These are phyloP conservation scores for Sylvietta virens DNA, from an alignment of 2,113 vertebrate species.

Conservation along the genomic window DNA sequence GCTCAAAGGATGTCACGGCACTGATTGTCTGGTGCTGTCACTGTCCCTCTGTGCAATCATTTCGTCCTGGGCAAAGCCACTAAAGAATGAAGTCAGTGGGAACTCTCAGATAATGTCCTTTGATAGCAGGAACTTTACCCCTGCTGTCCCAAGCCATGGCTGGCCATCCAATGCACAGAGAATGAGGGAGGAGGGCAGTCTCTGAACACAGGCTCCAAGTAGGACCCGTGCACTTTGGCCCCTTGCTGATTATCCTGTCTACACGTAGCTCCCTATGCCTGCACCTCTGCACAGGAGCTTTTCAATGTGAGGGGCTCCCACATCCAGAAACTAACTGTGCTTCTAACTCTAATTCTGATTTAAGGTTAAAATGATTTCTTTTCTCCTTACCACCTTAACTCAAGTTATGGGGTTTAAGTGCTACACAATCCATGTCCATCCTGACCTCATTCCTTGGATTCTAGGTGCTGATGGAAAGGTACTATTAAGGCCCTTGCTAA, in stretches of 20 bases:
- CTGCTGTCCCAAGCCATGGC: not conserved
- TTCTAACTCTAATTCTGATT: not conserved
- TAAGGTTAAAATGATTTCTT: not conserved
- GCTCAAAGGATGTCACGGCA: not conserved
- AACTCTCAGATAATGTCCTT: not conserved
- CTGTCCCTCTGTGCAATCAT: not conserved
- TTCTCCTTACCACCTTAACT: not conserved
- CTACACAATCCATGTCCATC: not conserved
- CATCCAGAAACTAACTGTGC: not conserved
- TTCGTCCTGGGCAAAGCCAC: not conserved
- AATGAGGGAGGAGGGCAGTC: not conserved
- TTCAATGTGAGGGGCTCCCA: not conserved
- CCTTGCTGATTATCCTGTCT: not conserved
- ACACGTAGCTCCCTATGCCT: not conserved
- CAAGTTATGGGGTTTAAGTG: not conserved
- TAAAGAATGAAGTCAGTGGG: not conserved
- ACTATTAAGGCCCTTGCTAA: not conserved
- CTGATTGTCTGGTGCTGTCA: not conserved
- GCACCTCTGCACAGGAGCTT: not conserved
- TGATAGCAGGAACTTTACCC: not conserved
- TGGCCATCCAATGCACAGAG: not conserved
- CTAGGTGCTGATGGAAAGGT: not conserved
- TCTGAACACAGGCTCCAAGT: not conserved
- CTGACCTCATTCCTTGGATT: not conserved
- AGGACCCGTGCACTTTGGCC: not conserved